Evolutionary conservation across 1,140 invertebrate species (phyloP).

Genomic region (Cyclina sinensis): DNA sequence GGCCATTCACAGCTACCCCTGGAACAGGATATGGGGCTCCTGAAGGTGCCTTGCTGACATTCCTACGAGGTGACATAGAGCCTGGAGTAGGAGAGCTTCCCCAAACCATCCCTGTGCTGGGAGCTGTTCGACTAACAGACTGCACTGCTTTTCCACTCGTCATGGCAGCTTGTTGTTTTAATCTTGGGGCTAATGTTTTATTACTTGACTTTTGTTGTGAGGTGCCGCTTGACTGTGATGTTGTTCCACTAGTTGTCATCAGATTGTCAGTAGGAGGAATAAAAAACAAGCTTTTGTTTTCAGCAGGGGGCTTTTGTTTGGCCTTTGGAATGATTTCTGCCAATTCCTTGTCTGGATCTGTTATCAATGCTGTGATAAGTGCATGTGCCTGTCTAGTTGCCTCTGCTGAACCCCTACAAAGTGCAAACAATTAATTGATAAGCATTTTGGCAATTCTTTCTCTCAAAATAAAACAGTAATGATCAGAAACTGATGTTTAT

Average conservation of each 20-base stretch:
- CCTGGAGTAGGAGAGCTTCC: constrained; percentile 88
- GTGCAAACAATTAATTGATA: too few species aligned
- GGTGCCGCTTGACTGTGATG: constrained; percentile 40
- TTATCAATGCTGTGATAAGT: constrained; percentile 94
- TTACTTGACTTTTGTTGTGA: neutral
- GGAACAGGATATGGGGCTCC: constrained; percentile 31
- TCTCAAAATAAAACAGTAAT: too few species aligned
- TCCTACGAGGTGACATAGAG: constrained; percentile 44
- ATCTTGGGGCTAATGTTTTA: constrained; percentile 42
- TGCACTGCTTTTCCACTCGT: constrained; percentile 10
- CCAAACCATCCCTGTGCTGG: constrained; percentile 89
- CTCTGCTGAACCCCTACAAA: constrained; percentile 93
- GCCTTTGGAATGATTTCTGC: constrained; percentile 92
- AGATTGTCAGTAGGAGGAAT: constrained; percentile 81
- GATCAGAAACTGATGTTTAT: too few species aligned
- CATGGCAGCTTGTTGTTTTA: constrained; percentile 54
- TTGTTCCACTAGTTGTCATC: constrained; percentile 76
- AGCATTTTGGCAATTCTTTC: too few species aligned
- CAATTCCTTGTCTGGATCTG: constrained; percentile 97
- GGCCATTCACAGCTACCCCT: constrained; percentile 35
- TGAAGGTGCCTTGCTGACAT: neutral
- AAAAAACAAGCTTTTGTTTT: constrained; percentile 72
- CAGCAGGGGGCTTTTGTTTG: constrained; percentile 83
- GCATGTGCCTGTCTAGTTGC: constrained; percentile 95
- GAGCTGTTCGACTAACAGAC: constrained; percentile 74